Percentiles rank a stretch among this genome's conserved stretches.
Conservation (phyloP, 2,797 vertebrate genomes). For the Rhinophrynus dorsalis region DNA sequence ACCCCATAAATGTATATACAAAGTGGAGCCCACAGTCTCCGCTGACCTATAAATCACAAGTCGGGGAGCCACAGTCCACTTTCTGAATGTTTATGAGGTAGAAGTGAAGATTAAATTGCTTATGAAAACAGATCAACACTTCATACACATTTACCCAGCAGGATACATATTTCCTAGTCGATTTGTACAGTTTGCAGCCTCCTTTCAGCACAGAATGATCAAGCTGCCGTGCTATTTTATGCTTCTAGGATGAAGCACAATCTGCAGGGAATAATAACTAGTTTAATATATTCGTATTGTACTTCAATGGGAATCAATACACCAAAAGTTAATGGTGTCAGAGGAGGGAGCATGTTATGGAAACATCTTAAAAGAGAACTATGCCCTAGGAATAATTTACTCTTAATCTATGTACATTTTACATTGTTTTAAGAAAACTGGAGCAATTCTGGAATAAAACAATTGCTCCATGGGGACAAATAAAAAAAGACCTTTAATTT, state of each 20-base stretch:
- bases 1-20: background rate
- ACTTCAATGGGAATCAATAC: background rate
- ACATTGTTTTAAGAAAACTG: too few relatives aligned
- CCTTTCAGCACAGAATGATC: constrained; percentile 9
- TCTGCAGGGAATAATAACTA: background rate
- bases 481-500: too few relatives aligned
- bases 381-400: too few relatives aligned
- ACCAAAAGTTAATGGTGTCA: background rate
- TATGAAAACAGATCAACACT: constrained; percentile 19
- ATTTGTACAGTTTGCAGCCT: constrained; percentile 7
- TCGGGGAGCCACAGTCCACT: background rate
- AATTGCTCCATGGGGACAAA: too few relatives aligned
- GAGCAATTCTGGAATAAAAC: too few relatives aligned
- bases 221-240: background rate
- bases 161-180: constrained; percentile 13
- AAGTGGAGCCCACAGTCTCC: background rate
- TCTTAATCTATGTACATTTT: too few relatives aligned
- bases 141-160: constrained; percentile 21
- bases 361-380: background rate
- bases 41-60: background rate
- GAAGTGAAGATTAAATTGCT: constrained; percentile 32
- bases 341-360: background rate
- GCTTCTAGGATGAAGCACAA: background rate
- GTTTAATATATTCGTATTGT: background rate
- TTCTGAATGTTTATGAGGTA: background rate